Base-by-base conservation (phyloP, 2,888 invertebrate genomes). In the Dryococelus australis region DNA sequence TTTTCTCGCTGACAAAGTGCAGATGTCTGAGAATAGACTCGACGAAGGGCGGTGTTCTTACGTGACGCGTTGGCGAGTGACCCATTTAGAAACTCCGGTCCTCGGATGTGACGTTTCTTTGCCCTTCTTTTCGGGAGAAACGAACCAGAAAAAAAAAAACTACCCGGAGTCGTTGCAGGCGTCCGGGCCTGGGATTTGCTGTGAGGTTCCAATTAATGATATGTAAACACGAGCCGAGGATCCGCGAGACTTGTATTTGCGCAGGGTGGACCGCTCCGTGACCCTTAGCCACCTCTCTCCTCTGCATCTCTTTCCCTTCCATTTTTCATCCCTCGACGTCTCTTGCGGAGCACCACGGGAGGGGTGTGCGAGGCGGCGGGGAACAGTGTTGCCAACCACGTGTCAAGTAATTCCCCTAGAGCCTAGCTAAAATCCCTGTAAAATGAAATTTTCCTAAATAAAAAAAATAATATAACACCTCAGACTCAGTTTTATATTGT, bases 151-250 rank as follows among this genome's bases (percentile, higher is more conserved):
- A 65, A n/a, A 65, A n/a, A 65, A 65, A 65, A 4, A 65, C 20
- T 3, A 20, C n/a, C 20, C 65, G 8, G 1, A 65, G 65, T 65
- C 24, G 8, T 65, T 65, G 65, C n/a, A 65, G 65, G 8, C n/a
- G 20, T 20, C 65, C 65, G 1, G n/a, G 65, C 24, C 65, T 2
- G 35, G 65, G 65, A n/a, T 65, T 65, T n/a, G 65, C 65, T 24
- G 65, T 65, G 65, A 65, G 65, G 65, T 65, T 65, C 24, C 65
- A 65, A 65, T 65, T 65, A 65, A 65, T 65, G 65, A 65, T 65
- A 65, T 65, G 65, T 65, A 65, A 65, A 65, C 65, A 65, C 24
- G 8, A 24, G 12, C 65, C 65, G 65, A 65, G 65, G 65, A 65
- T 65, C 16, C 65, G 65, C 24, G 20, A 65, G 65, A 65, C 65